Percentiles rank a stretch among this genome's conserved stretches.
phyloP scores from a whole-genome alignment of 2,797 vertebrate genomes.

The Hapalemur alaotrensis region DNA sequence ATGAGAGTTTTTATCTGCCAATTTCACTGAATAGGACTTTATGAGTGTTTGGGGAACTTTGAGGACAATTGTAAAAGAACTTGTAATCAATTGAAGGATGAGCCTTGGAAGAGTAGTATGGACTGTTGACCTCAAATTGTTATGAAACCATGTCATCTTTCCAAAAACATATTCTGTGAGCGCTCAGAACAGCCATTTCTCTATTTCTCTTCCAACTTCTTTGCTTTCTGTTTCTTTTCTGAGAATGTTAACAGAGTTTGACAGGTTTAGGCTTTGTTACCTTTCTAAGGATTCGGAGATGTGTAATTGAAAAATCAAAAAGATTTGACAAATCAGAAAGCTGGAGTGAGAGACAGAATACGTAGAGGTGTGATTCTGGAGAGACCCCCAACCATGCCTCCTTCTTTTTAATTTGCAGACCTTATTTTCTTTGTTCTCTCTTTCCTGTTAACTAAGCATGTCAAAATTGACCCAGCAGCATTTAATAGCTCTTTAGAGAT shows the following conservation, averaged over 20 bases:
- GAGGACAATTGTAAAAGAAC: slow-evolving; percentile 11
- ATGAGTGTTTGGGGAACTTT: background rate
- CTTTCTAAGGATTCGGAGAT: slow-evolving; percentile 8
- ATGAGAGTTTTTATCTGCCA: slow-evolving; percentile 16
- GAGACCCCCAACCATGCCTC: background rate
- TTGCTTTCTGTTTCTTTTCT: background rate
- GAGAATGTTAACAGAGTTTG: slow-evolving; percentile 31
- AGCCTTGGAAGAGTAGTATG: background rate
- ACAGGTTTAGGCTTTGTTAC: background rate
- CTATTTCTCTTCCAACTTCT: background rate
- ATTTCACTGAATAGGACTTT: slow-evolving; percentile 21
- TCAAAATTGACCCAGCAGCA: slow-evolving; percentile 16
- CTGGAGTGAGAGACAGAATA: background rate
- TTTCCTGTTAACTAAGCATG: background rate
- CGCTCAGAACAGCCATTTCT: background rate
- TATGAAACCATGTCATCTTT: background rate
- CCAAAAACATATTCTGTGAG: background rate
- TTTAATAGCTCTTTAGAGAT: background rate
- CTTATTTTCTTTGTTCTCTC: slow-evolving; percentile 40
- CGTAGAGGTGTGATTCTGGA: background rate
- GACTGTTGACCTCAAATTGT: background rate
- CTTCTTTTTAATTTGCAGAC: background rate
- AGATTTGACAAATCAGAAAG: slow-evolving; percentile 16
- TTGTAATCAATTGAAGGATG: slow-evolving; percentile 1
- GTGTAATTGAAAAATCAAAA: slow-evolving; percentile 59